A percentile compares a stretch with the other conserved stretches of the same genome.
phyloP scores from a whole-genome alignment of 1,140 invertebrate species.

The Caerostris darwini region DNA sequence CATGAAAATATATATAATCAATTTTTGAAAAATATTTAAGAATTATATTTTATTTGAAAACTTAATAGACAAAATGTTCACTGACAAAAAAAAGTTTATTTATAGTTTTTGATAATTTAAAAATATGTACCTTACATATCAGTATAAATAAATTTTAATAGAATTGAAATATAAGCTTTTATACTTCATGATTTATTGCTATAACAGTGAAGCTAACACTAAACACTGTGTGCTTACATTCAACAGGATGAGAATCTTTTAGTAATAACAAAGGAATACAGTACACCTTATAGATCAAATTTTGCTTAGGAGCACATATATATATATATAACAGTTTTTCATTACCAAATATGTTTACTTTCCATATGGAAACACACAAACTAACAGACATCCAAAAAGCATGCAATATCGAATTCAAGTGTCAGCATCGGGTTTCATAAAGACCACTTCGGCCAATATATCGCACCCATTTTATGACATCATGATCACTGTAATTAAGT shows the following conservation, averaged over 20 bases:
- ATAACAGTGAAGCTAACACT: constrained; percentile 77
- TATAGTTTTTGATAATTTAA: no score
- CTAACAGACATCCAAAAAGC: constrained; percentile 70
- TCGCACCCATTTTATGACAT: constrained; percentile 99
- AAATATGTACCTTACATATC: not conserved
- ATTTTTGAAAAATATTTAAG: no score
- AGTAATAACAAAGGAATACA: constrained; percentile 75
- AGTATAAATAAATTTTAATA: constrained; percentile 3
- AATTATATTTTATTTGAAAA: no score
- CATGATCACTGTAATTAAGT: constrained; percentile 99
- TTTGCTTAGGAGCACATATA: constrained; percentile 53
- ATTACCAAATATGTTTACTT: constrained; percentile 54
- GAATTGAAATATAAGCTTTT: not conserved
- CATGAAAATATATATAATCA: no score
- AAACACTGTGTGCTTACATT: constrained; percentile 76
- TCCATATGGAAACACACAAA: constrained; percentile 62
- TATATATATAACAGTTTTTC: constrained; percentile 52
- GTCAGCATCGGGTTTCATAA: constrained; percentile 98
- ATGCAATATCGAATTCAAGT: constrained; percentile 64
- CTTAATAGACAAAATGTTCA: no score
- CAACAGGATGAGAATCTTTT: constrained; percentile 74
- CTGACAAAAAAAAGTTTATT: no score
- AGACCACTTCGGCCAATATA: constrained; percentile 99
- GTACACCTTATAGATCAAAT: constrained; percentile 73
- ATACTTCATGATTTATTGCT: constrained; percentile 75